Evolutionary conservation across 2,888 invertebrate species (phyloP), one percentile per base, ranked within the genome.

Genomic region (Pammene fasciana): DNA sequence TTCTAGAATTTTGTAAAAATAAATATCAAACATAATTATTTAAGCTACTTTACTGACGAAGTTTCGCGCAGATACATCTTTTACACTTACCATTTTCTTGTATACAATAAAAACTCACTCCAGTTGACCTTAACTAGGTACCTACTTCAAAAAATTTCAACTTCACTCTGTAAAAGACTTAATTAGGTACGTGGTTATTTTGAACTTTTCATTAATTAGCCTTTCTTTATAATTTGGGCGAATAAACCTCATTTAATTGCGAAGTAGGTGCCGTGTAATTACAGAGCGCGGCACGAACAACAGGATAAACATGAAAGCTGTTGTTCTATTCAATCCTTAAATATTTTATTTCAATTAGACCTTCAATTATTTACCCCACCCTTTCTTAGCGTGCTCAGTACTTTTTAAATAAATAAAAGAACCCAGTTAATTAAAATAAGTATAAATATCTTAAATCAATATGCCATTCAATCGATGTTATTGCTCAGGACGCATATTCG

Each of bases 221-320:
- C 71, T 74, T 76, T 70, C 66, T 66, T 68, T 65, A 67, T 79
- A 77, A 79, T 76, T 77, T 75, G 73, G 73, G 65, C 66, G 67
- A 54, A 60, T 71, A 73, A 76, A 78, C 77, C 78, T 76, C 79
- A 80, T 82, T 82, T 77, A 81, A 80, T 79, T 79, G 62, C 65
- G 38, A 67, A 71, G 67, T 72, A 72, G 72, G 72, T 73, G 71
- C 68, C 68, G 70, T 68, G 72, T 75, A 77, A 77, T 77, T 76
- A 71, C 61, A 74, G 54, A 62, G 72, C 67, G 54, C 67, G 57
- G 68, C 68, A 68, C 59, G 67, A 73, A 75, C 73, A 72, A 74
- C 73, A 61, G 68, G 65, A 50, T 68, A 68, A 64, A 71, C 55
- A 66, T 45, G 43, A 66, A 59, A 45, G 68, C 26, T 65, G 50